Base-by-base conservation (phyloP, 2,113 vertebrate species). In the Saguinus midas region DNA sequence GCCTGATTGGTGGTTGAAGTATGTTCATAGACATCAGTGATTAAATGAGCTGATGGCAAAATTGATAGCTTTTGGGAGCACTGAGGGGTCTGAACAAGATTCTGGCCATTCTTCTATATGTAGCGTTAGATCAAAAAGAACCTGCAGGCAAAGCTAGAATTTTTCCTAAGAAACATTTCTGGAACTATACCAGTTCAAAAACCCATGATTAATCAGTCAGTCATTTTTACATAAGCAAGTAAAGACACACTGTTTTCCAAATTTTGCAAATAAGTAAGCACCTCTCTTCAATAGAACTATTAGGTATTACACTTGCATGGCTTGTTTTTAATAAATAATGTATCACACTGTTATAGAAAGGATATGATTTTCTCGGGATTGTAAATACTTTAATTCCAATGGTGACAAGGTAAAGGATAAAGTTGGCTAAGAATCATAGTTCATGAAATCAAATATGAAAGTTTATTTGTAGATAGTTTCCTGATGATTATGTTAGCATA, bases 241-340 rank as follows among this genome's bases (percentile, higher is more conserved):
- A 84, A 92, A 90, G 35, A 64, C 68, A 84, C 43, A 72, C 16
- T 94, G 45, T 84, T 92, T 92, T 83, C 73, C 48, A 85, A 73
- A 94, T 79, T 82, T 73, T 79, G 68, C 58, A 87, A 80, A 68
- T 81, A 90, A 73, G 48, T 91, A 85, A 83, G 43, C 25, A 80
- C 84, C 95, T 92, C 95, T 92, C 88, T 87, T 95, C 43, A 72
- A 52, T 17, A 83, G 32, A 89, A 91, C 37, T 66, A 11, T 80
- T 35, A 89, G 61, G 6, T 35, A 85, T 45, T 68, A 80, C 5
- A 76, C 5, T 29, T 75, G 13, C 40, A 48, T 68, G 58, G 9
- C 32, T 93, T 96, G 68, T 64, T 96, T 90, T 94, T 43, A 50
- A 43, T 82, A 80, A 95, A 79, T 61, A 96, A 89, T 35, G 70